phyloP scores from a whole-genome alignment of 2,113 vertebrate species.

The Limanda limanda region DNA sequence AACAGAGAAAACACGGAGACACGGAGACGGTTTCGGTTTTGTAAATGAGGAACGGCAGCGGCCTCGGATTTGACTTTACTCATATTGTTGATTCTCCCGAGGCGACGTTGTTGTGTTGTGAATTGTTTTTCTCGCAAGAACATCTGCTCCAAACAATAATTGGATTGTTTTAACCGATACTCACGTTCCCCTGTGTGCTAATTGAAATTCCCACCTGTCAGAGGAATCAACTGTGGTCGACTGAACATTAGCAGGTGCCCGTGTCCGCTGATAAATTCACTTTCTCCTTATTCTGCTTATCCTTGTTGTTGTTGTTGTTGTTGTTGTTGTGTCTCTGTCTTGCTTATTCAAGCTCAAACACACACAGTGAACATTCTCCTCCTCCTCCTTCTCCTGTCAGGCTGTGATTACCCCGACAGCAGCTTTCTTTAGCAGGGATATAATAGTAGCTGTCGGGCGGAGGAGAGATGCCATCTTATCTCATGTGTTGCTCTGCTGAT shows the following conservation, averaged over 20 bases:
- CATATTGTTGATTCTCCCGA: conserved; percentile 41
- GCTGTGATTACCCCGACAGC: conserved; percentile 38
- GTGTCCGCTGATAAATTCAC: conserved; percentile 41
- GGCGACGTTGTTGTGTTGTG: conserved; percentile 6
- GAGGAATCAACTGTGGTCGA: conserved; percentile 60
- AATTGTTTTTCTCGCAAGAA: conserved; percentile 55
- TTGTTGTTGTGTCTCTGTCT: conserved; percentile 1
- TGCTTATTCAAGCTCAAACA: conserved; percentile 4
- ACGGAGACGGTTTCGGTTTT: conserved; percentile 14
- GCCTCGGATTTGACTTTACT: conserved; percentile 27
- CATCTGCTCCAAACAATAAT: conserved; percentile 74
- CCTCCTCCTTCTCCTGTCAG: conserved; percentile 16
- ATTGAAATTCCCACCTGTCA: conserved; percentile 65
- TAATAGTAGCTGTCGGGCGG: conserved; percentile 49
- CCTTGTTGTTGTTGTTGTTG: background rate
- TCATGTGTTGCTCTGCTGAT: conserved; percentile 46
- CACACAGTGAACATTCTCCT: conserved; percentile 4
- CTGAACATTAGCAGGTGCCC: conserved; percentile 60
- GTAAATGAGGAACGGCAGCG: background rate
- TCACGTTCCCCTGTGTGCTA: conserved; percentile 56
- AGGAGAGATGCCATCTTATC: conserved; percentile 45
- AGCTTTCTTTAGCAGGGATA: conserved; percentile 41
- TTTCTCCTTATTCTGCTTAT: background rate
- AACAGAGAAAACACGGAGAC: background rate
- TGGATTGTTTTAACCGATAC: conserved; percentile 63